Base-by-base conservation (phyloP, 2,888 invertebrate genomes). In the Hydropsyche betteni region DNA sequence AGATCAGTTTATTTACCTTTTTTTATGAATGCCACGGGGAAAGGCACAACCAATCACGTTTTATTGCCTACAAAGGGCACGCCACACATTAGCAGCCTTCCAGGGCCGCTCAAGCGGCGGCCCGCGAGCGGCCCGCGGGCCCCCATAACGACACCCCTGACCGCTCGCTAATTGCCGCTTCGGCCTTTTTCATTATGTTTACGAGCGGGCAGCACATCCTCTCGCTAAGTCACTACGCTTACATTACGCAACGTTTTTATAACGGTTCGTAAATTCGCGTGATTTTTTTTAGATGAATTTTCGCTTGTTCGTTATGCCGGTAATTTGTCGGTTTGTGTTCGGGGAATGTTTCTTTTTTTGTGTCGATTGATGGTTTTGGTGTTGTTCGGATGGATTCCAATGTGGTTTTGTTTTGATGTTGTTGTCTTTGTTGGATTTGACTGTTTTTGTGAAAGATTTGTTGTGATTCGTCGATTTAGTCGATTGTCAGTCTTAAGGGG, bases 21-120 rank as follows among this genome's bases (percentile, higher is more conserved):
- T 70, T 70, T 70, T 70, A 70, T 70, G 53, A 70, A 70, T 70
- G 72, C 24, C 72, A n/a, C 38, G 61, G 61, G 24, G 58, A 61
- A 33, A 61, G 58, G 14, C 55, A 72, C 72, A 72, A 72, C 72
- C 72, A 72, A 72, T 72, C 61, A 72, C 38, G 61, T 72, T 72
- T 72, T 72, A 72, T 72, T 38, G 58, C 61, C 61, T 58, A 72
- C 72, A 58, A 72, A 72, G 36, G 58, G 72, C 58, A 38, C 61
- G 58, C 24, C 44, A 72, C 61, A 72, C 38, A 44, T 72, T 61
- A 72, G 72, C 50, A 58, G 58, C 24, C 34, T 52, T 44, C 44
- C 53, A 53, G 33, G 52, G 24, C 34, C 6, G 33, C 34, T 53
- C 24, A 51, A 70, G 7, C 70, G 33, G 33, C 53, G 52, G n/a